Evolutionary conservation across 2,797 vertebrate species (phyloP).

Genomic region (Telmatherina bonti): DNA sequence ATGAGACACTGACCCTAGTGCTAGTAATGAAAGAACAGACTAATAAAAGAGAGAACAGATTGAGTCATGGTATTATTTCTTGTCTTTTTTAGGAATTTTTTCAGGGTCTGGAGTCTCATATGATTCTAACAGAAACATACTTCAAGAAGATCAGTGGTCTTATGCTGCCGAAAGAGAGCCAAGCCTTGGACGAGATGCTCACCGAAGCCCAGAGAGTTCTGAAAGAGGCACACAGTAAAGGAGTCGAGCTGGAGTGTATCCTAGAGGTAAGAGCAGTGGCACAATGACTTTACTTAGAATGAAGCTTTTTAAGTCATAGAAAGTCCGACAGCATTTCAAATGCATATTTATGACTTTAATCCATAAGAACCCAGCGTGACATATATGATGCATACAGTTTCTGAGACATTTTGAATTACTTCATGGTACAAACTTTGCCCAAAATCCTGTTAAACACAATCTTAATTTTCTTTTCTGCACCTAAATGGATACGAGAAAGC

Average conservation of each 20-base stretch:
- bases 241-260: slow-evolving; percentile 93
- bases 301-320: neutral
- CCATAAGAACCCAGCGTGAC: no score
- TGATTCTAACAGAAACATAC: slow-evolving; percentile 93
- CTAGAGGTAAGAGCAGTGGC: slow-evolving; percentile 83
- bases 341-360: no score
- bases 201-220: slow-evolving; percentile 86
- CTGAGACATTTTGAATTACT: no score
- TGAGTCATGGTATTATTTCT: neutral
- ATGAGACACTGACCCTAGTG: neutral
- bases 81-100: slow-evolving; percentile 91
- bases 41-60: neutral
- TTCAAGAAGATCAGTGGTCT: slow-evolving; percentile 90
- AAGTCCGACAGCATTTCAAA: neutral
- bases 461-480: no score
- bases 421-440: no score
- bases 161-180: slow-evolving; percentile 84
- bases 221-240: slow-evolving; percentile 91
- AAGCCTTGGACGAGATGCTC: slow-evolving; percentile 85
- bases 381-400: no score
- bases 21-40: neutral
- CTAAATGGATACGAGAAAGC: no score
- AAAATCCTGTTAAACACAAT: no score
- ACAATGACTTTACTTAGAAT: neutral
- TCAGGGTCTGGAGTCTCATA: slow-evolving; percentile 94